Evolutionary conservation across 2,113 vertebrate genomes (phyloP).

Genomic region (Hyperoodon ampullatus): DNA sequence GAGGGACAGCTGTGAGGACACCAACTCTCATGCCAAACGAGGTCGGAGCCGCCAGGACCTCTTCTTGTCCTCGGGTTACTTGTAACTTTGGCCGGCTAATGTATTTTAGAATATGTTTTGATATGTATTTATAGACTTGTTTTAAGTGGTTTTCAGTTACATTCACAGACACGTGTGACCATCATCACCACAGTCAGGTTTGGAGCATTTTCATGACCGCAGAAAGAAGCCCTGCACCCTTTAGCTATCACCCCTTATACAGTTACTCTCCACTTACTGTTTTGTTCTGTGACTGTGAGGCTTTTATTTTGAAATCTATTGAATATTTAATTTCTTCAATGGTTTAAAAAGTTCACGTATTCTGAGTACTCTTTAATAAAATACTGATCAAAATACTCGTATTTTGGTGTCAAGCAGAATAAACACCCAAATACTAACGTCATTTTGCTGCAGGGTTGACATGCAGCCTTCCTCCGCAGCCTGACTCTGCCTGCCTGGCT

Average conservation of each 20-base stretch:
- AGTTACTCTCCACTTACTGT: background rate
- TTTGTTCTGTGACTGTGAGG: background rate
- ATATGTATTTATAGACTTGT: background rate
- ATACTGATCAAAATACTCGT: background rate
- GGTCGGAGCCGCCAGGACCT: rapidly evolving
- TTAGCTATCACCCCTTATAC: background rate
- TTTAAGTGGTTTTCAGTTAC: background rate
- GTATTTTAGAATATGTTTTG: background rate
- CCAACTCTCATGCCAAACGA: rapidly evolving
- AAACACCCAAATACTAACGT: background rate
- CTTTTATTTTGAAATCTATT: background rate
- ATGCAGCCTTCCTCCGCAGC: background rate
- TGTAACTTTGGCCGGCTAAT: background rate
- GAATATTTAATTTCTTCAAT: background rate
- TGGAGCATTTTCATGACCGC: background rate
- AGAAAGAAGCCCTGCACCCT: background rate
- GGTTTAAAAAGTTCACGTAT: background rate
- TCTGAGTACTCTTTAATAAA: background rate
- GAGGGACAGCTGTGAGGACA: rapidly evolving
- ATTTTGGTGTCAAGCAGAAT: background rate
- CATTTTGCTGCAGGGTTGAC: background rate
- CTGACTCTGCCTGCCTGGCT: rapidly evolving
- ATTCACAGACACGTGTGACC: background rate
- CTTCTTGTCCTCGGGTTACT: background rate
- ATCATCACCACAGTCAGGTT: no score